These are phyloP conservation scores for Alethe castanea DNA, from an alignment of 2,113 vertebrate genomes.

Conservation along the genomic window DNA sequence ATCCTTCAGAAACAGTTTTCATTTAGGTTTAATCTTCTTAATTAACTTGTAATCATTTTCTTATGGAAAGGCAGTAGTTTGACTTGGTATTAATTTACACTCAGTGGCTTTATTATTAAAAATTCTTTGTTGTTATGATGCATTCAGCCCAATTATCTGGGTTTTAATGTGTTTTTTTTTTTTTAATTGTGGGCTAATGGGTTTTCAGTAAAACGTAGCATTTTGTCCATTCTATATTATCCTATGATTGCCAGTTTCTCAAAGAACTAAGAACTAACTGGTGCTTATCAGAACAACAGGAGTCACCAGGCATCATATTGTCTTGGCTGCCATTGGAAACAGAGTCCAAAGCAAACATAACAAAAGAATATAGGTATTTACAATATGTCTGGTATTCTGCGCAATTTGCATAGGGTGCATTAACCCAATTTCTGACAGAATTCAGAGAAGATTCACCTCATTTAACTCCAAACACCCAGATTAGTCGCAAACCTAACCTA, in stretches of 20 bases:
- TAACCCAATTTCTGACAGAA: neutral
- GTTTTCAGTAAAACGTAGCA: neutral
- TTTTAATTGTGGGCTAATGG: neutral
- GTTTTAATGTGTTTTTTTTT: neutral
- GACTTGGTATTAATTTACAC: neutral
- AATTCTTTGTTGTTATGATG: neutral
- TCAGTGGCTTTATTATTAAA: slow-evolving; percentile 4
- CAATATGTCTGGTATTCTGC: neutral
- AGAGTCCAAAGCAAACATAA: neutral
- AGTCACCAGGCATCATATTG: neutral
- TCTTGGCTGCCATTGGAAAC: neutral
- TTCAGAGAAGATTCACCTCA: neutral
- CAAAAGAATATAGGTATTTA: neutral
- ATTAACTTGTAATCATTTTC: slow-evolving; percentile 38
- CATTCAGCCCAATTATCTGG: neutral
- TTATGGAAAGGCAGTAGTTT: neutral
- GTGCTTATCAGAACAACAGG: neutral
- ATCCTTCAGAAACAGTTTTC: slow-evolving; percentile 22
- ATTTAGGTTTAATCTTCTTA: slow-evolving; percentile 22
- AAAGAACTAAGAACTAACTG: neutral
- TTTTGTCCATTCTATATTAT: neutral
- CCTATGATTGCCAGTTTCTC: neutral
- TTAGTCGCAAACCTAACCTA: neutral
- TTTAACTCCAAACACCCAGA: neutral
- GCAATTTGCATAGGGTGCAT: neutral